Evolutionary conservation across 2,888 invertebrate species (phyloP).

Genomic region (Eulithis testata): DNA sequence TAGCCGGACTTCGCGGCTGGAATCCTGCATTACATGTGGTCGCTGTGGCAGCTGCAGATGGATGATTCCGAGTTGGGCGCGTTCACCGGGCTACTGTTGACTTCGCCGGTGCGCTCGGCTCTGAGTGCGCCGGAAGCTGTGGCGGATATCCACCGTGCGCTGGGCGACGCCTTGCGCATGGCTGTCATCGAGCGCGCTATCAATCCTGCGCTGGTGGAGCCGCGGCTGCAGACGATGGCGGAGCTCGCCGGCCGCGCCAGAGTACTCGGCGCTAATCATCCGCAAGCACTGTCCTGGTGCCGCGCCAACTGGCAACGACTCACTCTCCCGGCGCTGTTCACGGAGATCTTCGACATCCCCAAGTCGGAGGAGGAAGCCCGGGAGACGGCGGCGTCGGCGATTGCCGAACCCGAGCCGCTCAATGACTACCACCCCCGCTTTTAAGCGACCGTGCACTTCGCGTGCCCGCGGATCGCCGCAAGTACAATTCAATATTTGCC

Average conservation of each 20-base stretch:
- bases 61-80: slow-evolving; percentile 96
- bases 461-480: slow-evolving; percentile 3
- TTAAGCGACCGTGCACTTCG: slow-evolving; percentile 11
- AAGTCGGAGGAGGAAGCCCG: slow-evolving; percentile 66
- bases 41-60: slow-evolving; percentile 89
- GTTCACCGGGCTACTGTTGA: slow-evolving; percentile 93
- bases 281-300: slow-evolving; percentile 94
- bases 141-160: slow-evolving; percentile 87
- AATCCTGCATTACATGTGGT: slow-evolving; percentile 92
- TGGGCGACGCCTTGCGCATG: slow-evolving; percentile 90
- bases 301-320: slow-evolving; percentile 94
- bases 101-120: slow-evolving; percentile 92
- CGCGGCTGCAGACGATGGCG: slow-evolving; percentile 60
- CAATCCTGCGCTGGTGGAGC: slow-evolving; percentile 43
- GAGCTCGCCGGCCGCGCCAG: slow-evolving; percentile 87
- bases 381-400: slow-evolving; percentile 43
- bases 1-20: slow-evolving; percentile 93
- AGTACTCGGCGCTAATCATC: slow-evolving; percentile 91
- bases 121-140: slow-evolving; percentile 88
- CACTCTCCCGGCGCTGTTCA: slow-evolving; percentile 95
- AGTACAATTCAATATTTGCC: slow-evolving; percentile 6
- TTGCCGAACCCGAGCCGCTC: slow-evolving; percentile 9
- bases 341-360: slow-evolving; percentile 98
- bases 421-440: slow-evolving; percentile 6
- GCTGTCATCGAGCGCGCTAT: slow-evolving; percentile 71